Base-by-base conservation (phyloP, 2,113 vertebrate species). In the Thryonomys swinderianus region DNA sequence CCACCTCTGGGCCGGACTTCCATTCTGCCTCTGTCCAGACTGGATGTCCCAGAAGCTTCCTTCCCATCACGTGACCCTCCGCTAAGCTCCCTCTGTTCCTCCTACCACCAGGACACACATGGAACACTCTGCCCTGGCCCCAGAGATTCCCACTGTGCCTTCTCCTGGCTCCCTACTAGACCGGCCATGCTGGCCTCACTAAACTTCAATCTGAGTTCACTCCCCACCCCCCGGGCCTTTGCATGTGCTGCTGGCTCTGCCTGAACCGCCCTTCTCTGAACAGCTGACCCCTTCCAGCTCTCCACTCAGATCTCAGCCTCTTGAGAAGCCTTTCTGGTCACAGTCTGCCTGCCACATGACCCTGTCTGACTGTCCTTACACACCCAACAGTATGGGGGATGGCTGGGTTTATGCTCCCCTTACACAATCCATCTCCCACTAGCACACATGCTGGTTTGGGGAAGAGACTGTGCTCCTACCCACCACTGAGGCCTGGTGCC, bases 311-410 rank as follows among this genome's bases (percentile, higher is more conserved):
- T 34, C 40, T 59, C 30, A 53, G 1, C 76, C 71, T 40, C 79
- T n/a, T 25, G 16, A 53, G 55, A n/a, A 81, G 23, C 5, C 66
- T 74, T 37, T 48, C 61, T 14, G 4, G 30, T 23, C 42, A 3
- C 0, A 45, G 73, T 5, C 34, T 53, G 76, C 40, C 61, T 21
- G 20, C 30, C 62, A 7, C 16, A 1, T 32, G n/a, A 17, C 32
- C 42, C 90, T 48, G 62, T 21, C 21, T 21, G 4, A 45, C 1
- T 0, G 2, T 32, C 69, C 27, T 25, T 17, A 1, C 0, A 18
- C 14, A 21, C 7, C 11, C 7, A 37, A 34, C n/a, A 5, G 55
- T 5, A 6, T 45, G 40, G 40, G 21, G 59, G 42, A 45, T 57
- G 53, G n/a, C 53, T 37, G 78, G 32, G 21, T 23, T 53, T 25